Conservation (phyloP, 2,797 vertebrate species). For the Oryzias dopingdopingensis region DNA sequence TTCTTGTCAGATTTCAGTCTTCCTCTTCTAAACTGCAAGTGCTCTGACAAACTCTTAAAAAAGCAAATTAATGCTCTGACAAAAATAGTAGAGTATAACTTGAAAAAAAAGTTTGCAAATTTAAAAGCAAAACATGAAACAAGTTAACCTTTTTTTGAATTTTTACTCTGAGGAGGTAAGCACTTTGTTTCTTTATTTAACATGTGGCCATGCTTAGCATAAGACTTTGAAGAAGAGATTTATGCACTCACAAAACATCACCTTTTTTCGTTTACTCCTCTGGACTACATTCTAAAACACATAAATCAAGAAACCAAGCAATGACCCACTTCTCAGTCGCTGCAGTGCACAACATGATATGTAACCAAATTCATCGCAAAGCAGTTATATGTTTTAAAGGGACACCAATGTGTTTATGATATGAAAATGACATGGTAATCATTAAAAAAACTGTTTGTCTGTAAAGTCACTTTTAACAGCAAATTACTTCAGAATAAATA, state of each 20-base stretch:
- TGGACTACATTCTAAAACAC: constrained; percentile 13
- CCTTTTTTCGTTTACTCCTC: constrained; percentile 23
- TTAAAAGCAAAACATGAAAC: too few species aligned
- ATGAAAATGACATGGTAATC: too few species aligned
- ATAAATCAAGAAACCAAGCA: constrained; percentile 25
- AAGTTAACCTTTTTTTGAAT: not conserved
- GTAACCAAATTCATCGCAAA: too few species aligned
- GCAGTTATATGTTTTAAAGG: not conserved
- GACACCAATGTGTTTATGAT: constrained; percentile 7
- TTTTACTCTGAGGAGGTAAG: not conserved
- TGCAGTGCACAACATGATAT: constrained; percentile 16
- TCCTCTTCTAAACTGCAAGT: too few species aligned
- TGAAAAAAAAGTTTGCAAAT: too few species aligned
- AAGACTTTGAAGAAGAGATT: not conserved
- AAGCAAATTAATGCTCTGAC: too few species aligned
- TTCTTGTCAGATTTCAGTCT: too few species aligned
- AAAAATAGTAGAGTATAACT: too few species aligned
- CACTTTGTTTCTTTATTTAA: not conserved
- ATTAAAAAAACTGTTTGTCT: not conserved
- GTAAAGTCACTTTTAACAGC: constrained; percentile 6
- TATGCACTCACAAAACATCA: constrained; percentile 2
- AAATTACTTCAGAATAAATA: constrained; percentile 24
- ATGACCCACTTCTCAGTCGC: constrained; percentile 28
- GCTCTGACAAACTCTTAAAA: too few species aligned
- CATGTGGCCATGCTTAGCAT: not conserved